Evolutionary conservation across 2,113 vertebrate species (phyloP).

Genomic region (Edolisoma coerulescens): DNA sequence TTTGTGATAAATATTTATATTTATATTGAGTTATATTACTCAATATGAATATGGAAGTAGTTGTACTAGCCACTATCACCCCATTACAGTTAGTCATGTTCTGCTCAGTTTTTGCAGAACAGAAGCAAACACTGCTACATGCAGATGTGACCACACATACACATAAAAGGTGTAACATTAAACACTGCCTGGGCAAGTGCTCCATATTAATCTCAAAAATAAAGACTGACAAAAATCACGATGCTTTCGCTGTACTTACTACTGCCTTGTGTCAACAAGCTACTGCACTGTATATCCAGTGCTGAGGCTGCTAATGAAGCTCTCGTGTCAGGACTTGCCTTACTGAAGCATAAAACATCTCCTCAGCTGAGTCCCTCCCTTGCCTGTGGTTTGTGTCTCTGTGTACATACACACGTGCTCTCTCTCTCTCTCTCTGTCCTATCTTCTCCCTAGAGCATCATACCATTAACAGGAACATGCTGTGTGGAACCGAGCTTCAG

Average conservation of each 20-base stretch:
- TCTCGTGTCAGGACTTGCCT: conserved; percentile 55
- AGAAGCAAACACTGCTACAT: not conserved
- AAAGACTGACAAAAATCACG: not conserved
- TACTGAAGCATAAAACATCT: conserved; percentile 8
- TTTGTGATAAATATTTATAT: not conserved
- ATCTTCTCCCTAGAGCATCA: conserved; percentile 13
- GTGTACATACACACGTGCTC: not conserved
- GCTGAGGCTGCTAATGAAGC: not conserved
- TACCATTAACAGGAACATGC: conserved; percentile 5
- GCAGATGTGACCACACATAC: not conserved
- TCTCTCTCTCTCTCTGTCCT: not conserved
- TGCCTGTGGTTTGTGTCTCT: not conserved
- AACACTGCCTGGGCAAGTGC: not conserved
- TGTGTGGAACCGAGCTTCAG: not conserved
- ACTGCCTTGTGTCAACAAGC: not conserved
- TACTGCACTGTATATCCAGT: not conserved
- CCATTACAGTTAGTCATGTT: not conserved
- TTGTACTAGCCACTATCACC: not conserved
- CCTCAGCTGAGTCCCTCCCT: conserved; percentile 16
- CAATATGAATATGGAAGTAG: not conserved
- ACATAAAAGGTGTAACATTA: not conserved
- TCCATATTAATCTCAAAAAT: not conserved
- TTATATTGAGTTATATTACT: not conserved
- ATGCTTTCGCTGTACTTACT: not conserved
- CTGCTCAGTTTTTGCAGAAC: not conserved